Base-by-base conservation (phyloP, 2,797 vertebrate species). In the Sebastiscus albofasciatus region DNA sequence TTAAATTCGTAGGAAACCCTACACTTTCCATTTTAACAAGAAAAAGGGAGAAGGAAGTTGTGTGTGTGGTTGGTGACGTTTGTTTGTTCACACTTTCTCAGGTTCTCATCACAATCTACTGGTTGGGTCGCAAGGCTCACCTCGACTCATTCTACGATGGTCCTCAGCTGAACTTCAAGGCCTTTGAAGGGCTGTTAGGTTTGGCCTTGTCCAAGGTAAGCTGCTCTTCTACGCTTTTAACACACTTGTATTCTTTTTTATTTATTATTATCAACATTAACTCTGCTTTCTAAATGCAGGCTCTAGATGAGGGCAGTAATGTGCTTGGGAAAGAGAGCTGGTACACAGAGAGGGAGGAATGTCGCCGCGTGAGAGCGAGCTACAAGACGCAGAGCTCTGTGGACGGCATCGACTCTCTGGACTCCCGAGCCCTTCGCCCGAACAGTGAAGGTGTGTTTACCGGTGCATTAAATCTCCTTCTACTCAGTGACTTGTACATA, bases 21-120 rank as follows among this genome's bases (percentile, higher is more conserved):
- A 16, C 5, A 20, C 8, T 20, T 55, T 29, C 1, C 24, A 29
- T 55, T 60, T 61, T 5, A 39, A 20, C 18, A 71, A 1, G 46
- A 52, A 5, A 6, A 6, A 34, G 22, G 13, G 4, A 56, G 13
- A 36, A 46, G 5, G 27, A 16, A 10, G 18, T 3, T 24, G 29
- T 36, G 33, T 46, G n/a, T 66, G 22, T 29, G 9, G 34, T 31
- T 0, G 2, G n/a, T 71, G 26, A 29, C 2, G 1, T 24, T 26
- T 67, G 20, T 60, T 22, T 75, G 5, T 78, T 20, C 18, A 10
- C 5, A 29, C 7, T 72, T 69, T 64, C 61, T 67, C 90, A 99
- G 98, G 98, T 99, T 95, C 96, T 99, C 87, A 98, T 99, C 91
- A 99, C 98, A 1, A 94, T 99, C 69, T 99, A 98, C 88, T 99